phyloP scores from a whole-genome alignment of 2,888 invertebrate species.

The Anodontia alba region DNA sequence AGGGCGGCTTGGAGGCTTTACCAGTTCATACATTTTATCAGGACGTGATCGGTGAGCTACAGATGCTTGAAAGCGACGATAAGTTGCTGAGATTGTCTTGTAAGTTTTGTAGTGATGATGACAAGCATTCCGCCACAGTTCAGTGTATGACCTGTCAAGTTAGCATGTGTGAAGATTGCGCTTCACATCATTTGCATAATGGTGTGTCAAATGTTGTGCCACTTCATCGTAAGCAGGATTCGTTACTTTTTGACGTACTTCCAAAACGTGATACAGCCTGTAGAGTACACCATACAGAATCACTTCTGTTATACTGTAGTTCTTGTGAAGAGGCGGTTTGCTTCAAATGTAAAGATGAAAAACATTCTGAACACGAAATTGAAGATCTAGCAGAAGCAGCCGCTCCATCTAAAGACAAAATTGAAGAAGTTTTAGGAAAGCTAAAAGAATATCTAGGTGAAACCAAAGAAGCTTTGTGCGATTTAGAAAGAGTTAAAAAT shows the following conservation, averaged over 20 bases:
- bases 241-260: slow-evolving; percentile 51
- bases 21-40: slow-evolving; percentile 49
- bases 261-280: slow-evolving; percentile 56
- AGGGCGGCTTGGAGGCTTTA: slow-evolving; percentile 30
- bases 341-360: slow-evolving; percentile 54
- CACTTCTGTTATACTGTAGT: slow-evolving; percentile 41
- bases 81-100: slow-evolving; percentile 53
- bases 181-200: slow-evolving; percentile 54
- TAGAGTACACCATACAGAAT: slow-evolving; percentile 46
- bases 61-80: slow-evolving; percentile 44
- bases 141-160: slow-evolving; percentile 56
- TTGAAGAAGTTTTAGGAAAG: slow-evolving; percentile 41
- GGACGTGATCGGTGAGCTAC: slow-evolving; percentile 42
- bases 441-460: slow-evolving; percentile 52
- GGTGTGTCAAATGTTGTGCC: slow-evolving; percentile 55
- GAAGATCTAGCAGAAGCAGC: slow-evolving; percentile 44
- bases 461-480: slow-evolving; percentile 51
- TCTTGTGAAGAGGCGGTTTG: slow-evolving; percentile 44
- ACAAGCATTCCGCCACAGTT: slow-evolving; percentile 48
- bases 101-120: slow-evolving; percentile 53
- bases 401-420: slow-evolving; percentile 25
- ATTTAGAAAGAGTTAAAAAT: slow-evolving; percentile 45
- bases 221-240: slow-evolving; percentile 56
- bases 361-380: slow-evolving; percentile 47
- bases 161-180: slow-evolving; percentile 53